phyloP scores from a whole-genome alignment of 2,797 vertebrate species.

The Ataeniobius toweri region DNA sequence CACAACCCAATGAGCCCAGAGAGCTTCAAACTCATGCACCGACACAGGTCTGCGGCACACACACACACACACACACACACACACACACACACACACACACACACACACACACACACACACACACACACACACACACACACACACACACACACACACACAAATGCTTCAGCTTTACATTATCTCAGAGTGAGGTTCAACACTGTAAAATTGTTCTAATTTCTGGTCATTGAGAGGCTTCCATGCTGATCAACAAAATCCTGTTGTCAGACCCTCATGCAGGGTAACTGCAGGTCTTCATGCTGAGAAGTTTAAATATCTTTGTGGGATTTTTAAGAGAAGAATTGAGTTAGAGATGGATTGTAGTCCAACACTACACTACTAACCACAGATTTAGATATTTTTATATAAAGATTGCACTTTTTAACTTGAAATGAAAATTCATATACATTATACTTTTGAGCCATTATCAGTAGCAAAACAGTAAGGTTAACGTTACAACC shows the following conservation, averaged over 20 bases:
- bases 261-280: conserved; percentile 1
- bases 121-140: not conserved
- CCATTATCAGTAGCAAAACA: not conserved
- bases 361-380: not conserved
- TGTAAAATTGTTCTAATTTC: not conserved
- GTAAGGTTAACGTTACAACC: too few species aligned
- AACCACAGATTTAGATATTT: not conserved
- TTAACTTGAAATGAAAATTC: not conserved
- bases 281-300: not conserved
- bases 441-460: not conserved
- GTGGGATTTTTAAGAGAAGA: not conserved
- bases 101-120: not conserved
- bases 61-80: not conserved
- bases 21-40: conserved; percentile 90
- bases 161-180: not conserved
- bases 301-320: not conserved
- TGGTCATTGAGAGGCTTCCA: not conserved
- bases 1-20: conserved; percentile 94
- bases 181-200: not conserved
- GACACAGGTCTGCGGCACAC: conserved; percentile 86
- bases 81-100: too few species aligned
- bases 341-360: not conserved
- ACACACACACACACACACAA: not conserved
- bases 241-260: conserved; percentile 1
- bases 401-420: not conserved